These are phyloP conservation scores for Threskiornis aethiopicus DNA, from an alignment of 2,797 vertebrate species.

Conservation along the genomic window DNA sequence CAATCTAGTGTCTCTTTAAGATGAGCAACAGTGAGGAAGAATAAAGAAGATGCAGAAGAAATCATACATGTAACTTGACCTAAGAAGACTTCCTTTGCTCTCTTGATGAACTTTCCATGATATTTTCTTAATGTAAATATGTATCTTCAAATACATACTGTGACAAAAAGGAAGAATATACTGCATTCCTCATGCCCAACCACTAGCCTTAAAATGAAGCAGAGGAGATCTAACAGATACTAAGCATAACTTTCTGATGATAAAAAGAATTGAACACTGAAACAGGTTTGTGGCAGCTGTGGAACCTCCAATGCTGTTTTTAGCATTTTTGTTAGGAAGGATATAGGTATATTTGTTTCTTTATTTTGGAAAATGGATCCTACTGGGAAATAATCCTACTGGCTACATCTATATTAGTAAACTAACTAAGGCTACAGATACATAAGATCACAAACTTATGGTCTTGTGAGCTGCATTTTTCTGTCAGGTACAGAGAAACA, in stretches of 20 bases:
- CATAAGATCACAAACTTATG: not conserved
- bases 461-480: not conserved
- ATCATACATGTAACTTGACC: not conserved
- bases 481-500: not conserved
- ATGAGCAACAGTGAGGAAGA: not conserved
- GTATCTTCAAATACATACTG: not conserved
- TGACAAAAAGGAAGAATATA: not conserved
- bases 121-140: not conserved
- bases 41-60: not conserved
- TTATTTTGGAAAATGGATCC: not conserved
- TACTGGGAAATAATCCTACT: not conserved
- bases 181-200: not conserved
- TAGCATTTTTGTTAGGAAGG: not conserved
- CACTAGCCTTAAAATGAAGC: not conserved
- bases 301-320: not conserved
- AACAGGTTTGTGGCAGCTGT: not conserved
- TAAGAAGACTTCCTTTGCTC: not conserved
- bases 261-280: not conserved
- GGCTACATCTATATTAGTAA: not conserved
- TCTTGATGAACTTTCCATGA: not conserved
- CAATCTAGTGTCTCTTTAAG: not conserved
- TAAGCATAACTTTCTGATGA: not conserved
- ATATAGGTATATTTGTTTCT: not conserved
- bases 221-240: not conserved
- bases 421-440: not conserved